Evolutionary conservation across 2,113 vertebrate genomes (phyloP).

Genomic region (Hippocampus comes): DNA sequence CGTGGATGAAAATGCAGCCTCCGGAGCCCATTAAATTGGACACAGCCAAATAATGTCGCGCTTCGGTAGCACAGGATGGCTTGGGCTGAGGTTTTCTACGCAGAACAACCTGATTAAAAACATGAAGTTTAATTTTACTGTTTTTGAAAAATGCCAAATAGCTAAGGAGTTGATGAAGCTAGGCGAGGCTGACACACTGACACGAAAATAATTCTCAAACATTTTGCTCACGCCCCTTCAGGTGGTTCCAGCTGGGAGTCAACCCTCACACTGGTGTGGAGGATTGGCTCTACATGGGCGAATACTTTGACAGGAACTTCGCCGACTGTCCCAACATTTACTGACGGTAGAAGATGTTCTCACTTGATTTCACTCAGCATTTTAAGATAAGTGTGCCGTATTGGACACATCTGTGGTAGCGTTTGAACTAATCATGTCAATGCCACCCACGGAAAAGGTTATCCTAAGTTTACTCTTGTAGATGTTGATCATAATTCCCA

Average conservation of each 20-base stretch:
- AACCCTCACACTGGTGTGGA: conserved; percentile 89
- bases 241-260: conserved; percentile 93
- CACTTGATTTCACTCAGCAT: conserved; percentile 36
- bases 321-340: conserved; percentile 90
- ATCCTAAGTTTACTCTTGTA: conserved; percentile 33
- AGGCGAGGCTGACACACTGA: background rate
- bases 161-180: background rate
- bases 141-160: background rate
- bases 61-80: no score
- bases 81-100: no score
- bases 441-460: background rate
- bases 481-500: conserved; percentile 18
- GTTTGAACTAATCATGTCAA: conserved; percentile 9
- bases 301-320: conserved; percentile 96
- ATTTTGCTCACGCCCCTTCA: conserved; percentile 42
- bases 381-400: conserved; percentile 22
- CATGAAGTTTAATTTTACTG: background rate
- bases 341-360: conserved; percentile 64
- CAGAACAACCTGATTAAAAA: background rate
- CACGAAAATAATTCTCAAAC: background rate
- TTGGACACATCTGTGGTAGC: background rate
- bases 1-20: no score
- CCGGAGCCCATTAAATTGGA: no score
- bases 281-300: conserved; percentile 93
- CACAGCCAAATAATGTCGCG: no score